A percentile compares a stretch with the other conserved stretches of the same genome.
Evolutionary conservation across 2,888 invertebrate genomes (phyloP).

Genomic region (Macrosoma leucophasiata): DNA sequence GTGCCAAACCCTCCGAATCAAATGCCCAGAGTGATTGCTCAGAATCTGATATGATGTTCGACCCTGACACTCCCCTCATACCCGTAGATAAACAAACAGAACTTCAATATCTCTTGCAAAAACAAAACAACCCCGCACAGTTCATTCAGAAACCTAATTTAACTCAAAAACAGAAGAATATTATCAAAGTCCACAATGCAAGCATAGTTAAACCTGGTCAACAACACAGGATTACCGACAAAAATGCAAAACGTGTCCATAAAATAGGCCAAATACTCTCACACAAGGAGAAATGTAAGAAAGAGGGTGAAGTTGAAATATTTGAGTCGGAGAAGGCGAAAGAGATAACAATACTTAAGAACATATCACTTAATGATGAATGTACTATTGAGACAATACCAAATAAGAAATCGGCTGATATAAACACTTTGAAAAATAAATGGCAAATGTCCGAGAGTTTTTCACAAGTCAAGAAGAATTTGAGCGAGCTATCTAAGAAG

Average conservation of each 20-base stretch:
- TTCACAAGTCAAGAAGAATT: conserved; percentile 66
- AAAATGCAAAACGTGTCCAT: conserved; percentile 62
- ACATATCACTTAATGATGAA: conserved; percentile 74
- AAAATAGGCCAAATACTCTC: conserved; percentile 59
- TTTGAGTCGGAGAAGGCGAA: conserved; percentile 42
- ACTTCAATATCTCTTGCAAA: conserved; percentile 62
- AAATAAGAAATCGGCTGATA: conserved; percentile 62
- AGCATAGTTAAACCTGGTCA: conserved; percentile 55
- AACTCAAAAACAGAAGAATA: conserved; percentile 55
- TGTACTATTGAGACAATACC: conserved; percentile 76
- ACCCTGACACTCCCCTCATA: conserved; percentile 45
- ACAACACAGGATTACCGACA: conserved; percentile 57
- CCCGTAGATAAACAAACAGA: conserved; percentile 67
- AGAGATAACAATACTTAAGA: conserved; percentile 46
- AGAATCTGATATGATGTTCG: conserved; percentile 44
- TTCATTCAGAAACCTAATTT: conserved; percentile 55
- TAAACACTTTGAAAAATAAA: conserved; percentile 68
- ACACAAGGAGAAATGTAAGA: conserved; percentile 45
- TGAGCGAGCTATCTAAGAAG: conserved; percentile 66
- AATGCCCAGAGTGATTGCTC: conserved; percentile 47
- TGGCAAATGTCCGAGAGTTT: conserved; percentile 72
- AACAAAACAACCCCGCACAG: conserved; percentile 68
- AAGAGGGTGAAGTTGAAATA: conserved; percentile 37
- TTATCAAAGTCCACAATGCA: conserved; percentile 51
- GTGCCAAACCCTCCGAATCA: conserved; percentile 41